These are phyloP conservation scores for Mesorhabditis belari DNA, from an alignment of 2,888 invertebrate species.

Conservation along the genomic window DNA sequence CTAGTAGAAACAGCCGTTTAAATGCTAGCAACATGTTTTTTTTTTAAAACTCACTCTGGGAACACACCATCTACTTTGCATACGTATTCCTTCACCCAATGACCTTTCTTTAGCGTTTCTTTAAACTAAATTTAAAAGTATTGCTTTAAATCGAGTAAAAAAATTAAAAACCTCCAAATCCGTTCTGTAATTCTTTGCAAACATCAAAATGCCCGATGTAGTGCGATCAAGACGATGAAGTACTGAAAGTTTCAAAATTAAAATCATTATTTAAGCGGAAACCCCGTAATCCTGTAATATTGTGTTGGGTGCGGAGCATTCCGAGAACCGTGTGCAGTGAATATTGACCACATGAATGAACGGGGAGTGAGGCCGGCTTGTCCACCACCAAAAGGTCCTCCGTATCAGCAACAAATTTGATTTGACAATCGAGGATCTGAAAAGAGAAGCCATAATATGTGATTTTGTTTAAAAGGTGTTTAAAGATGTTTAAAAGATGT, in stretches of 20 bases:
- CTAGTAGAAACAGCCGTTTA: too few species aligned
- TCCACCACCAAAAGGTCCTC: constrained; percentile 88
- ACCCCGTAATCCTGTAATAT: constrained; percentile 54
- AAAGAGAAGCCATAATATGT: too few species aligned
- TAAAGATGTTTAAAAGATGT: background rate
- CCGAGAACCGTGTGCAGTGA: constrained; percentile 92
- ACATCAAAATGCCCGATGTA: constrained; percentile 84
- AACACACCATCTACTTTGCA: constrained; percentile 89
- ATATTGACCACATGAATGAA: constrained; percentile 92
- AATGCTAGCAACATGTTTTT: too few species aligned
- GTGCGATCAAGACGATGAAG: constrained; percentile 68
- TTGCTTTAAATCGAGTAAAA: too few species aligned
- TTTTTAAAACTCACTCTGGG: constrained; percentile 72
- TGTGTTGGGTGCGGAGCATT: constrained; percentile 90
- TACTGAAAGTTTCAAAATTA: too few species aligned
- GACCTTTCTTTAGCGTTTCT: constrained; percentile 81
- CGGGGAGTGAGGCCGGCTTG: constrained; percentile 49
- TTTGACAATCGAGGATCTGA: constrained; percentile 72
- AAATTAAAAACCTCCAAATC: constrained; percentile 73
- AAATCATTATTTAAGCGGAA: too few species aligned
- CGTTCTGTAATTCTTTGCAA: constrained; percentile 85
- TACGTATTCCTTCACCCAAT: constrained; percentile 88
- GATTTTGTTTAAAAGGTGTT: background rate
- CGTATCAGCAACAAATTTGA: constrained; percentile 94
- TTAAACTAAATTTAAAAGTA: constrained; percentile 77